A percentile compares a stretch with the other conserved stretches of the same genome.
phyloP scores from a whole-genome alignment of 2,797 vertebrate species.

The Coluber constrictor region DNA sequence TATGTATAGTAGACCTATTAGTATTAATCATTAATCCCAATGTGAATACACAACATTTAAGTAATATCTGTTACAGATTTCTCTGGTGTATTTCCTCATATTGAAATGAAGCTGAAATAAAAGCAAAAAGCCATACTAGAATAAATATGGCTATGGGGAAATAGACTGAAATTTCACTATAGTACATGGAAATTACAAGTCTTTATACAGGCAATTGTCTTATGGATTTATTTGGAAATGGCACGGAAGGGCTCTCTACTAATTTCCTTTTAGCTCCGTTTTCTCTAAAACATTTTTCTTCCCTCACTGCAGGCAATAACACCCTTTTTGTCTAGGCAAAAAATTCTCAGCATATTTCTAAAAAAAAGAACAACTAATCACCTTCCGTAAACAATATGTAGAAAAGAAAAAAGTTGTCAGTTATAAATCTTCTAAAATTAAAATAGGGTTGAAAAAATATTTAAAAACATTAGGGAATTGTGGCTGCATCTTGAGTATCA shows the following conservation, averaged over 20 bases:
- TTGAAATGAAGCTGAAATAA: not conserved
- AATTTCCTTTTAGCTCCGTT: not conserved
- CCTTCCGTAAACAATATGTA: not conserved
- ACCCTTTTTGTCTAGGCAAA: not conserved
- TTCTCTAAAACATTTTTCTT: not conserved
- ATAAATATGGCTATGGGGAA: not conserved
- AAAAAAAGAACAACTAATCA: not conserved
- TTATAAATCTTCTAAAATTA: not conserved
- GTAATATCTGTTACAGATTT: not conserved
- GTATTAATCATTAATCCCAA: slow-evolving; percentile 1
- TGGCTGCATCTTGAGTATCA: not conserved
- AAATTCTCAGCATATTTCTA: not conserved
- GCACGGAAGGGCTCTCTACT: not conserved
- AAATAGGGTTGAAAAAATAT: not conserved
- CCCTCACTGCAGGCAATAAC: not conserved
- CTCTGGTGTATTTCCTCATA: not conserved
- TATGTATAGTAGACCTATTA: not conserved
- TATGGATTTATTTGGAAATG: not conserved
- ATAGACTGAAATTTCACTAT: not conserved
- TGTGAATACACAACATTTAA: not conserved
- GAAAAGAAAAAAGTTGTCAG: not conserved
- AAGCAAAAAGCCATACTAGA: not conserved
- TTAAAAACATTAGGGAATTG: not conserved
- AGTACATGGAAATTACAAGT: not conserved
- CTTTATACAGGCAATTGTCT: not conserved